Evolutionary conservation across 2,113 vertebrate species (phyloP).

Genomic region (Lonchura striata): DNA sequence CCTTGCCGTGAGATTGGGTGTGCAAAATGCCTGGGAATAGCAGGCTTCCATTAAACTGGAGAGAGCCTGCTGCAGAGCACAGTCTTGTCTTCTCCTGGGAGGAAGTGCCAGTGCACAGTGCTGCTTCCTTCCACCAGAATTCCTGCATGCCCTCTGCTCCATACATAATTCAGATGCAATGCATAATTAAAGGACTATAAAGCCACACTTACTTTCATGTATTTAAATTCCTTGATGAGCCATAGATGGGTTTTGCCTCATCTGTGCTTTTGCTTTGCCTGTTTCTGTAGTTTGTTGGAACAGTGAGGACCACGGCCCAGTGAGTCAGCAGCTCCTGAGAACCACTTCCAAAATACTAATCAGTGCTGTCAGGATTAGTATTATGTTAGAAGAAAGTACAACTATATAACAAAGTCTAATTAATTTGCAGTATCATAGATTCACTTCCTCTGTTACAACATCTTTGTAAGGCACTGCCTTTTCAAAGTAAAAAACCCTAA

Average conservation of each 20-base stretch:
- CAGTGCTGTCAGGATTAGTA: background rate
- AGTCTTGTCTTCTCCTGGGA: background rate
- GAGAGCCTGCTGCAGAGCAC: background rate
- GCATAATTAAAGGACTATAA: conserved; percentile 46
- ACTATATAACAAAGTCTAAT: background rate
- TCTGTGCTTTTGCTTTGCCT: background rate
- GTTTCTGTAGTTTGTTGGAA: background rate
- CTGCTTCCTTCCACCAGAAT: background rate
- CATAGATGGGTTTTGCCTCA: background rate
- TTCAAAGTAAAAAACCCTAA: background rate
- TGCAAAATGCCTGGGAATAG: background rate
- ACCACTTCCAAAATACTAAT: background rate
- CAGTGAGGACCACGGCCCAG: background rate
- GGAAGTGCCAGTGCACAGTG: background rate
- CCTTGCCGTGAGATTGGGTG: background rate
- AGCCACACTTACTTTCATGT: conserved; percentile 43
- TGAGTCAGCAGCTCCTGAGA: background rate
- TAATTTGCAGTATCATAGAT: background rate
- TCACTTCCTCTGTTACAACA: background rate
- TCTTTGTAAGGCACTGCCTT: background rate
- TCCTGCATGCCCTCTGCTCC: background rate
- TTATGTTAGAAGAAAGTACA: background rate
- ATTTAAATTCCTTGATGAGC: conserved; percentile 23
- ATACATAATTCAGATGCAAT: conserved; percentile 48
- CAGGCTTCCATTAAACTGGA: background rate